Conservation (phyloP, 2,888 invertebrate genomes). For the Idaea dimidiata region DNA sequence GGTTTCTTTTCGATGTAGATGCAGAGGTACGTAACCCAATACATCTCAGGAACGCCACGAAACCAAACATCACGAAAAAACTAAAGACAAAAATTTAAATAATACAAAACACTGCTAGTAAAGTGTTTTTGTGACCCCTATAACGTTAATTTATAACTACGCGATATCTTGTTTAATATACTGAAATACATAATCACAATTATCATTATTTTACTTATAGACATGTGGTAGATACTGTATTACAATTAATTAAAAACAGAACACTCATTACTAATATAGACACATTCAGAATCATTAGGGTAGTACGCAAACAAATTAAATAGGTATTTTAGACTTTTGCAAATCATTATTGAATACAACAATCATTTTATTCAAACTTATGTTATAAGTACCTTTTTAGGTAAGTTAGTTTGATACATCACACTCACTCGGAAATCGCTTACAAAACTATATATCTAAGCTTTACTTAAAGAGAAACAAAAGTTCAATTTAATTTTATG, state of each 20-base stretch:
- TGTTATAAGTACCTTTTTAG: conserved; percentile 9
- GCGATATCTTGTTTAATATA: conserved; percentile 26
- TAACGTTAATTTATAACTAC: conserved; percentile 28
- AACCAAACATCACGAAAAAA: conserved; percentile 17
- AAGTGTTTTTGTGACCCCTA: conserved; percentile 36
- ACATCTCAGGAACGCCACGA: conserved; percentile 5
- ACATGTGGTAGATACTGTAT: conserved; percentile 19
- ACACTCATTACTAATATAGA: conserved; percentile 8
- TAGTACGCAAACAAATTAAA: too few relatives aligned
- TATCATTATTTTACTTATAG: conserved; percentile 18
- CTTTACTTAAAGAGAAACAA: conserved; percentile 18
- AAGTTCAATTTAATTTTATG: background rate
- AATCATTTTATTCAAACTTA: background rate
- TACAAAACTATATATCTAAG: conserved; percentile 8
- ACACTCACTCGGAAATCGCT: too few relatives aligned
- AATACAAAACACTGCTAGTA: conserved; percentile 21
- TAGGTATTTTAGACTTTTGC: too few relatives aligned
- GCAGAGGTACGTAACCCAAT: too few relatives aligned
- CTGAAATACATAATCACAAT: conserved; percentile 22
- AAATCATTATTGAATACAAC: too few relatives aligned
- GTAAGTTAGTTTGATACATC: too few relatives aligned
- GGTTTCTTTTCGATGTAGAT: too few relatives aligned
- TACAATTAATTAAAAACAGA: conserved; percentile 11
- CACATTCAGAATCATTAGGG: conserved; percentile 15
- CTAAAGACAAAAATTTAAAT: conserved; percentile 19